Evolutionary conservation across 2,888 invertebrate genomes (phyloP), one percentile per base, ranked within the genome.

Genomic region (Prionchulus punctatus): DNA sequence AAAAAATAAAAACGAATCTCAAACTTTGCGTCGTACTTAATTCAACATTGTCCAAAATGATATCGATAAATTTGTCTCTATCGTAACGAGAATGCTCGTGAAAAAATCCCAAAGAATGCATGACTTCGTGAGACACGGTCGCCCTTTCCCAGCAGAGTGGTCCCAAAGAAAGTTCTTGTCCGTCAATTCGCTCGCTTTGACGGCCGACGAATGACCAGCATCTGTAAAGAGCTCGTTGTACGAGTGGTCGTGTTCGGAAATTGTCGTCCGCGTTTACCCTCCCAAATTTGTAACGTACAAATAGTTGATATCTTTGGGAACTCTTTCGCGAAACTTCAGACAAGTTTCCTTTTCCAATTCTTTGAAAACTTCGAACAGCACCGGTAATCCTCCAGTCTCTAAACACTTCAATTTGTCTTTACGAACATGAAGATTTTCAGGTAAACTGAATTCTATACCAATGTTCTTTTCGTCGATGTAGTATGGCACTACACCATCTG

Each of bases 141-240:
- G 62, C 63, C 45, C 60, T 63, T 12, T 52, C 47, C 52, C 56
- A 56, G 48, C 61, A 61, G 18, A 56, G 57, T 23, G 45, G 58
- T 12, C 59, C 59, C 23, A 61, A 43, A 27, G 57, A 55, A 15
- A 63, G 30, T 52, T 60, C 56, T 53, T 61, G 61, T 15, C 62
- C 62, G 26, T 55, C 45, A n/a, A 60, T 21, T n/a, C 47, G 15
- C 2, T 61, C 61, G 15, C 43, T 28, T 21, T 57, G 57, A 30
- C 61, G 21, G n/a, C 61, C 61, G 3, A 61, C 62, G 50, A 56
- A 63, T n/a, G 61, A 61, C 61, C 62, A 61, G 43, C 62, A 63
- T 15, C 59, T 58, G 30, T 1, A 59, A 7, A 57, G 36, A 12
- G 18, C 7, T 36, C 36, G n/a, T n/a, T n/a, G n/a, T n/a, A n/a